Conservation (phyloP, 2,888 invertebrate species). For the Torymus auratus region DNA sequence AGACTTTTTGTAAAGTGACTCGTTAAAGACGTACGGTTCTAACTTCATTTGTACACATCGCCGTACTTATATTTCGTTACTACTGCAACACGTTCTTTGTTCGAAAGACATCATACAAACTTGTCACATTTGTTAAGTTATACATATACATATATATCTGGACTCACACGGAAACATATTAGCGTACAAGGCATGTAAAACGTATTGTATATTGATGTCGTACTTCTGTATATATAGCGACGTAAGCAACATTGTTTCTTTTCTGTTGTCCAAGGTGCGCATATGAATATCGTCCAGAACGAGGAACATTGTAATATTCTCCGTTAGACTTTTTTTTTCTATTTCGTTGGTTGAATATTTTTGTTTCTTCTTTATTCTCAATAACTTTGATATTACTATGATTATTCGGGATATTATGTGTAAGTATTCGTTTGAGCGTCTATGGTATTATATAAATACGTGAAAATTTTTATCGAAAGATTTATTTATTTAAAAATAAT, state of each 20-base stretch:
- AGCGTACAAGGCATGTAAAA: conserved; percentile 40
- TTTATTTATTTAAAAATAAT: conserved; percentile 18
- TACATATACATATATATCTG: neutral
- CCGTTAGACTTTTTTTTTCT: conserved; percentile 7
- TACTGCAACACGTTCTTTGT: too few relatives aligned
- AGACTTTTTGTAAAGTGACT: conserved; percentile 24
- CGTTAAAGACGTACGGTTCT: conserved; percentile 11
- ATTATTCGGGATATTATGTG: neutral
- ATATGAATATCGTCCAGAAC: conserved; percentile 1
- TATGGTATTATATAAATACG: conserved; percentile 4
- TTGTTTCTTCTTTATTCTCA: neutral
- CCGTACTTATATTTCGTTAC: conserved; percentile 54
- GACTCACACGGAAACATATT: conserved; percentile 20
- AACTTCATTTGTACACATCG: conserved; percentile 26
- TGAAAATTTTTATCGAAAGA: conserved; percentile 4
- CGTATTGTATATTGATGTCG: conserved; percentile 67
- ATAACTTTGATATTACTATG: conserved; percentile 20
- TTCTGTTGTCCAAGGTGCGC: conserved; percentile 11
- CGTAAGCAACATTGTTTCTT: conserved; percentile 32
- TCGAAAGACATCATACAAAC: too few relatives aligned
- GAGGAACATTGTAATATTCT: conserved; percentile 20
- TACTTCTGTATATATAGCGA: conserved; percentile 67
- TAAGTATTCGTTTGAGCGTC: too few relatives aligned
- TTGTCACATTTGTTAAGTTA: too few relatives aligned
- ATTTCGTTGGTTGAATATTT: neutral